phyloP scores from a whole-genome alignment of 64 coral and sea anemone species.

The Acropora yongei region DNA sequence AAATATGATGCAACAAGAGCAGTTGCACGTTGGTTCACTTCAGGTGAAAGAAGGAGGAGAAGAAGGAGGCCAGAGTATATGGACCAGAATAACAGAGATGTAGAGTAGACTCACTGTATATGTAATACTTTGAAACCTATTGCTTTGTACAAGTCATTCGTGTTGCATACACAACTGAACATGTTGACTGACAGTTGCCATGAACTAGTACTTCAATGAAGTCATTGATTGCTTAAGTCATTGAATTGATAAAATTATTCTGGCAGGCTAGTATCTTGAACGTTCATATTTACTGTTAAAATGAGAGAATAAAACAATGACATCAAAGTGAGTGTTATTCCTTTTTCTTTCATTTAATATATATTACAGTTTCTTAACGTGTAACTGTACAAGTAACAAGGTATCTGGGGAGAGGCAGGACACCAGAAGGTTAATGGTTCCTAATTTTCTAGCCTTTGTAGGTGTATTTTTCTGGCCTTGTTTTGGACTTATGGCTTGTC shows the following conservation, averaged over 20 bases:
- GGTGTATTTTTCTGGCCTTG: not conserved
- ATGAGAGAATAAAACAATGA: too few relatives aligned
- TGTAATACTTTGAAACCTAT: slow-evolving; percentile 44
- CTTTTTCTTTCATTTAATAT: too few relatives aligned
- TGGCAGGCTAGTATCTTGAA: too few relatives aligned
- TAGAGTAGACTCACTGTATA: slow-evolving; percentile 18
- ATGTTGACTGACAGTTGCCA: slow-evolving; percentile 32
- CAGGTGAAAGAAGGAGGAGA: slow-evolving; percentile 18
- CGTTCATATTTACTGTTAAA: too few relatives aligned
- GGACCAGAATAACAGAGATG: not conserved
- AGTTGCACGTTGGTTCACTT: slow-evolving; percentile 24
- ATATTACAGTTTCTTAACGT: too few relatives aligned
- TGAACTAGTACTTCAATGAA: slow-evolving; percentile 37
- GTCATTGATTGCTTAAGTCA: slow-evolving; percentile 1
- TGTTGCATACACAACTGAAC: slow-evolving; percentile 3
- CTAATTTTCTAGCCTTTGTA: not conserved
- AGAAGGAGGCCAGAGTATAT: slow-evolving; percentile 36
- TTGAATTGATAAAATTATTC: slow-evolving; percentile 1
- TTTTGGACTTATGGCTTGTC: not conserved
- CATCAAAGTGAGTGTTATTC: too few relatives aligned
- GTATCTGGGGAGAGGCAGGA: too few relatives aligned
- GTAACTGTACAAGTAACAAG: too few relatives aligned
- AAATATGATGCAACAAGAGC: slow-evolving; percentile 45
- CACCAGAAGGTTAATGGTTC: not conserved
- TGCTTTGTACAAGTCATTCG: slow-evolving; percentile 13